Evolutionary conservation across 2,797 vertebrate species (phyloP), one percentile per base, ranked within the genome.

Genomic region (Trematomus bernacchii): DNA sequence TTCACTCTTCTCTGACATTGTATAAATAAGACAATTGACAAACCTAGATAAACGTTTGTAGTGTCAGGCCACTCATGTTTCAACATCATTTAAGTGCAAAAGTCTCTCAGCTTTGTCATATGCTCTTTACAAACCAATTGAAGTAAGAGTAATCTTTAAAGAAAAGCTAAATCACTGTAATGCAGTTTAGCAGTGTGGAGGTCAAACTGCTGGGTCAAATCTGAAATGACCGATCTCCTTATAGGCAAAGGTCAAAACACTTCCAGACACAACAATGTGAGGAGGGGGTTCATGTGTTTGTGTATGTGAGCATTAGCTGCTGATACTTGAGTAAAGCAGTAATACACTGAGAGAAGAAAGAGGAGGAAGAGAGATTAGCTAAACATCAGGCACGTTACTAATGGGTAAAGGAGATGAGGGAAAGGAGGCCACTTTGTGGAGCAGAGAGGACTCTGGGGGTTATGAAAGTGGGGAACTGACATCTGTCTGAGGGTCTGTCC

Each of bases 401-500:
- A 64, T 55, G 11, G 64, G 52, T 51, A 55, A 76, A 68, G 46
- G 52, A 74, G 65, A 52, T 59, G 16, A 72, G 23, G 23, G 40
- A 33, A 67, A 43, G 61, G 64, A 44, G 47, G 27, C 27, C 27
- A 27, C 27, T 27, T 27, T 27, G 27, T 46, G 51, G 27, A 50
- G 66, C 52, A 13, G 42, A 69, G 37, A 69, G 78, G 55, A 48
- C 18, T 71, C 14, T 15, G 15, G 62, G 62, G 63, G 59, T 77
- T 84, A 85, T 79, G 72, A 77, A 82, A 76, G 71, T 47, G 10
- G 44, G 61, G 42, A 76, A 80, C 27, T 70, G 57, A 86, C 81
- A 87, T 89, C 82, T 80, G 82, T 80, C 79, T 54, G 14, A 50
- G 52, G 65, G 73, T 76, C 76, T 63, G 53, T 80, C 30, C n/a